Percentiles rank a stretch among this genome's conserved stretches.
phyloP scores from a whole-genome alignment of 2,113 vertebrate species.

The Raja brachyura region DNA sequence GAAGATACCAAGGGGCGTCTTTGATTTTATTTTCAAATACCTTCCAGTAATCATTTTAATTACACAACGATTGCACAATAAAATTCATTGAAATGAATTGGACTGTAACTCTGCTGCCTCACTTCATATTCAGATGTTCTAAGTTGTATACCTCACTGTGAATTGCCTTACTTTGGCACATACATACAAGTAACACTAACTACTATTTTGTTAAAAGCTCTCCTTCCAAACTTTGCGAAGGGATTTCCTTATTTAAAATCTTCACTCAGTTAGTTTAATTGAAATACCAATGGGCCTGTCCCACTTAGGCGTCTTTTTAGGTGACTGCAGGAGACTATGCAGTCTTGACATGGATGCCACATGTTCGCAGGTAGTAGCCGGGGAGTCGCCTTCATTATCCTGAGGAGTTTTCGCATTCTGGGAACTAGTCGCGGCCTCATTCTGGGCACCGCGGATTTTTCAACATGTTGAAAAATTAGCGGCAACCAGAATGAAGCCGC shows the following conservation, averaged over 20 bases:
- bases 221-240: constrained; percentile 54
- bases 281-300: constrained; percentile 54
- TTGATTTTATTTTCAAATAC: constrained; percentile 49
- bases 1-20: constrained; percentile 43
- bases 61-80: not conserved
- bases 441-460: no score
- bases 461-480: no score
- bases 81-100: not conserved
- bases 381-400: no score
- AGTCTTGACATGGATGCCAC: no score
- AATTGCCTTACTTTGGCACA: not conserved
- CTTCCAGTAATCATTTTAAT: constrained; percentile 40
- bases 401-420: no score
- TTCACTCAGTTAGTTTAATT: constrained; percentile 60
- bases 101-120: not conserved
- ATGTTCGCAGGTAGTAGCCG: no score
- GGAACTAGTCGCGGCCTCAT: no score
- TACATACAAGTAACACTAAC: not conserved
- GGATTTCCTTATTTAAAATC: constrained; percentile 61
- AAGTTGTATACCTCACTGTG: not conserved
- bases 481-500: no score
- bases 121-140: not conserved
- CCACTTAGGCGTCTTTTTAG: no score
- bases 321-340: no score
- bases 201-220: not conserved